Conservation (phyloP, 1,140 invertebrate species). For the Cecropterus lyciades region DNA sequence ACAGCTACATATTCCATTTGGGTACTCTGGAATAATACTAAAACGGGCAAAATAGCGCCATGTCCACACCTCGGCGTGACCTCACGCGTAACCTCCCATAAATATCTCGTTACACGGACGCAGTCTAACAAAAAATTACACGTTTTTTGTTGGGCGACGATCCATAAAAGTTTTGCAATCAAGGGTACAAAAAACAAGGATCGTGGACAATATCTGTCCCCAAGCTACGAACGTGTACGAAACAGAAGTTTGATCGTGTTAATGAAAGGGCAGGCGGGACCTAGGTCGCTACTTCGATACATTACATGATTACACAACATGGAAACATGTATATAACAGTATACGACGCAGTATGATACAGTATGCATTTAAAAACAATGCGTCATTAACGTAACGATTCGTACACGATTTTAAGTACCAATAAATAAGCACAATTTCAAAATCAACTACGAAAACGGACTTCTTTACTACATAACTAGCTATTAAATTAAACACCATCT, state of each 20-base stretch:
- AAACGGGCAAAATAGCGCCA: conserved; percentile 51
- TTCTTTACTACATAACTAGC: too few relatives aligned
- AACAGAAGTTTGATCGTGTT: conserved; percentile 29
- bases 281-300: conserved; percentile 3
- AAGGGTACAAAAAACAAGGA: conserved; percentile 37
- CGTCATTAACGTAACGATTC: too few relatives aligned
- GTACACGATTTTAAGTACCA: too few relatives aligned
- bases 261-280: conserved; percentile 17
- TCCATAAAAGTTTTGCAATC: conserved; percentile 66
- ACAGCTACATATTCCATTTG: conserved; percentile 47
- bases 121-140: conserved; percentile 61
- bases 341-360: too few relatives aligned
- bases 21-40: conserved; percentile 58
- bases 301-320: background rate
- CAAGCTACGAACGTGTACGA: conserved; percentile 21
- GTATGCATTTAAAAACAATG: too few relatives aligned
- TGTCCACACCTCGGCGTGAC: conserved; percentile 58
- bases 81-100: conserved; percentile 59
- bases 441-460: too few relatives aligned
- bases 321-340: background rate
- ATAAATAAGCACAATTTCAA: too few relatives aligned
- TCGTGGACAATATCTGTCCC: conserved; percentile 21
- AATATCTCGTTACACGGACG: conserved; percentile 68
- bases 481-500: too few relatives aligned
- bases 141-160: conserved; percentile 55